These are phyloP conservation scores for Icerya purchasi DNA, from an alignment of 2,888 invertebrate species.

Conservation along the genomic window DNA sequence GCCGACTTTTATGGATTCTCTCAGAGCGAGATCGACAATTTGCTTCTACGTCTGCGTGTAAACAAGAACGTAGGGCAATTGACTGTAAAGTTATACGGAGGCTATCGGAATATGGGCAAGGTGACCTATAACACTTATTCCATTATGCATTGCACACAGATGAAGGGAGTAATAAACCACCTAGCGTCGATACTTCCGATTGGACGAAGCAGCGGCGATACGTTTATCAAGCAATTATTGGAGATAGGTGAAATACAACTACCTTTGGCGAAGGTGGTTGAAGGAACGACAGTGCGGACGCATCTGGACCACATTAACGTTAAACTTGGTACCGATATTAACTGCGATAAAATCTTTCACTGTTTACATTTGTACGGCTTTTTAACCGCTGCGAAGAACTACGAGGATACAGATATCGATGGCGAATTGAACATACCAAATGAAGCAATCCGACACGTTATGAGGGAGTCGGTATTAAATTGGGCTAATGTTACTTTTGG, in stretches of 20 bases:
- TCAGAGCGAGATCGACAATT: not conserved
- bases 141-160: not conserved
- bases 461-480: not conserved
- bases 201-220: not conserved
- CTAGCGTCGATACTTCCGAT: no score
- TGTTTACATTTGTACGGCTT: not conserved
- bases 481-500: not conserved
- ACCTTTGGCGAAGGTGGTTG: not conserved
- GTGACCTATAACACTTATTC: not conserved
- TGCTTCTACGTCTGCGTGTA: not conserved
- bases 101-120: not conserved
- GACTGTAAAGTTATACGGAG: not conserved
- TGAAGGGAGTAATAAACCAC: not conserved
- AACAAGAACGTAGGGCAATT: not conserved
- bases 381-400: not conserved
- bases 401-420: not conserved
- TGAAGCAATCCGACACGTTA: not conserved
- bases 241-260: not conserved
- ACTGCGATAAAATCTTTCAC: not conserved
- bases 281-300: not conserved
- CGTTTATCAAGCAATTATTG: not conserved
- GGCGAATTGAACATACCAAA: not conserved
- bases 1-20: not conserved
- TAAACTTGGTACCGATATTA: not conserved
- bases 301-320: not conserved